Conservation (phyloP, 2,113 vertebrate genomes). For the Gymnocephalus cernua region DNA sequence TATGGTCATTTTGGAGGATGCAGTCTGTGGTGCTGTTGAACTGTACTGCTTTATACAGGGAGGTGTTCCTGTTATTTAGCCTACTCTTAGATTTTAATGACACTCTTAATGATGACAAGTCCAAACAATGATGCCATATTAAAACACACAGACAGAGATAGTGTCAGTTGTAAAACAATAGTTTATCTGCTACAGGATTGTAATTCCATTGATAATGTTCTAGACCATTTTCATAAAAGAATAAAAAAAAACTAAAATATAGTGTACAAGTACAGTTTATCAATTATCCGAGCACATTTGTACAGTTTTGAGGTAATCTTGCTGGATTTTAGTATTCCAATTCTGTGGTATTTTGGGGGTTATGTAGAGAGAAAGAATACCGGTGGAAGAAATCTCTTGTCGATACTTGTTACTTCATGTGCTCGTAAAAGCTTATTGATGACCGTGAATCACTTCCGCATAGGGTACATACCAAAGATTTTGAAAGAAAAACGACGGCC, state of each 20-base stretch:
- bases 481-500: slow-evolving; percentile 30
- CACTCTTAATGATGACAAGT: background rate
- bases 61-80: background rate
- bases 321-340: no score
- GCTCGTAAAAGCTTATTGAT: slow-evolving; percentile 44
- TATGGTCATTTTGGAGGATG: no score
- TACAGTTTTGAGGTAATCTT: background rate
- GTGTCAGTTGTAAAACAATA: background rate
- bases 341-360: background rate
- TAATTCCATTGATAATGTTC: background rate
- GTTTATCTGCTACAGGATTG: background rate
- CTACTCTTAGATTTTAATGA: background rate
- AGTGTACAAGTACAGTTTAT: background rate
- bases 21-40: no score
- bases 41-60: background rate
- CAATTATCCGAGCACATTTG: no score
- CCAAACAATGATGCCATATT: background rate
- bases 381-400: no score
- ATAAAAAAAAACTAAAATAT: background rate
- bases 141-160: background rate
- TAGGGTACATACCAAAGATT: slow-evolving; percentile 55
- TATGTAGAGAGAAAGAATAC: no score
- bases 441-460: slow-evolving; percentile 73
- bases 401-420: slow-evolving; percentile 68
- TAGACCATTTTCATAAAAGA: background rate